These are phyloP conservation scores for Drosophila arawakana DNA, from an alignment of 1,140 invertebrate species.

Conservation along the genomic window DNA sequence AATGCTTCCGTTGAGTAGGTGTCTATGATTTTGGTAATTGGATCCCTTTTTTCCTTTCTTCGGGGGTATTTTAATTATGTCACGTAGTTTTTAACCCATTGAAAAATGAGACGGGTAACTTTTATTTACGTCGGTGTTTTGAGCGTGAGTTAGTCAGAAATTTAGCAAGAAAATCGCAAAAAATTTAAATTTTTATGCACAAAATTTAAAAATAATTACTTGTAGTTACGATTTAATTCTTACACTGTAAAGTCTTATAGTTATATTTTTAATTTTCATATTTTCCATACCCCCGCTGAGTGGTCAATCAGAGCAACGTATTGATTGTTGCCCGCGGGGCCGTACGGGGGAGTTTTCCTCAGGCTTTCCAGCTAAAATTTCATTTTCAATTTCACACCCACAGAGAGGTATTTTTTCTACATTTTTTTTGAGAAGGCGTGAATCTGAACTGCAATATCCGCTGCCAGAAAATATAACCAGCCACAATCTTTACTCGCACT, in stretches of 20 bases:
- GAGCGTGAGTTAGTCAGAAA: no score
- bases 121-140: no score
- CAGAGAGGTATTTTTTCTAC: not conserved
- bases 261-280: not conserved
- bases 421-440: not conserved
- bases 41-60: not conserved
- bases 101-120: no score
- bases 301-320: conserved; percentile 1
- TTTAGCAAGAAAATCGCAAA: no score
- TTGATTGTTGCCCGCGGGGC: not conserved
- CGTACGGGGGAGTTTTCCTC: not conserved
- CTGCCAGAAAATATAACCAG: not conserved
- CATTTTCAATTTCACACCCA: conserved; percentile 7
- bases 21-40: conserved; percentile 6
- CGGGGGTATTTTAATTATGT: no score
- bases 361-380: conserved; percentile 8
- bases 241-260: not conserved
- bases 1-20: conserved; percentile 3
- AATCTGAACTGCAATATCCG: conserved; percentile 25
- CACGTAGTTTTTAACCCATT: no score
- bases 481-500: not conserved
- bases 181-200: no score
- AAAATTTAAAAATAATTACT: no score
- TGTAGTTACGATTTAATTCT: not conserved
- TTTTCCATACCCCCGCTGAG: not conserved